A percentile compares a stretch with the other conserved stretches of the same genome.
Evolutionary conservation across 1,140 invertebrate genomes (phyloP).

Genomic region (Drosophila prosaltans): DNA sequence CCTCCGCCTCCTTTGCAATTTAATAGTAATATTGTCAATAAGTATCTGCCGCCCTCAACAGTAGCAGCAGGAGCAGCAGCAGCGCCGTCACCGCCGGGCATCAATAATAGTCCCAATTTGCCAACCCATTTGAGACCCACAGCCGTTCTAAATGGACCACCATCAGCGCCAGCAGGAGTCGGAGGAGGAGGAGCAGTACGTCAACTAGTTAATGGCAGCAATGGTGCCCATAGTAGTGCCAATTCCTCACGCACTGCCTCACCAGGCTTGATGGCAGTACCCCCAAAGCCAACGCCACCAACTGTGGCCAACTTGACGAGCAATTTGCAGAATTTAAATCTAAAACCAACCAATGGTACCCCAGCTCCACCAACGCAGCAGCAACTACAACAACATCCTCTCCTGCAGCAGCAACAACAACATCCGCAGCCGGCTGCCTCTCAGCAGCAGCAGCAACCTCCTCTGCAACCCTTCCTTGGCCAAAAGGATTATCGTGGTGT

Average conservation of each 20-base stretch:
- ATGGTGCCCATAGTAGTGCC: constrained; percentile 52
- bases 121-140: constrained; percentile 57
- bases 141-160: constrained; percentile 53
- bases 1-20: constrained; percentile 38
- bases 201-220: constrained; percentile 48
- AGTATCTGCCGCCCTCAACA: constrained; percentile 64
- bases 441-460: background rate
- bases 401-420: background rate
- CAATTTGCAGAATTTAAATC: constrained; percentile 65
- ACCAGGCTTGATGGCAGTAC: constrained; percentile 38
- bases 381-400: background rate
- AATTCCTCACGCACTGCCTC: constrained; percentile 77
- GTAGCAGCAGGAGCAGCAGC: constrained; percentile 22
- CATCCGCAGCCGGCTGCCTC: background rate
- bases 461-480: background rate
- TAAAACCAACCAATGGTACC: constrained; percentile 46
- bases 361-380: background rate
- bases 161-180: background rate
- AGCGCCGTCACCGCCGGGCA: constrained; percentile 2
- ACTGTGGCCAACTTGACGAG: constrained; percentile 43
- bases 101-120: constrained; percentile 43
- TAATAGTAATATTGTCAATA: constrained; percentile 57
- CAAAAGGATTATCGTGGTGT: constrained; percentile 51
- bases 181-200: no score
- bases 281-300: constrained; percentile 16